Conservation (phyloP, 2,113 vertebrate species). For the Platycercus adscitus region DNA sequence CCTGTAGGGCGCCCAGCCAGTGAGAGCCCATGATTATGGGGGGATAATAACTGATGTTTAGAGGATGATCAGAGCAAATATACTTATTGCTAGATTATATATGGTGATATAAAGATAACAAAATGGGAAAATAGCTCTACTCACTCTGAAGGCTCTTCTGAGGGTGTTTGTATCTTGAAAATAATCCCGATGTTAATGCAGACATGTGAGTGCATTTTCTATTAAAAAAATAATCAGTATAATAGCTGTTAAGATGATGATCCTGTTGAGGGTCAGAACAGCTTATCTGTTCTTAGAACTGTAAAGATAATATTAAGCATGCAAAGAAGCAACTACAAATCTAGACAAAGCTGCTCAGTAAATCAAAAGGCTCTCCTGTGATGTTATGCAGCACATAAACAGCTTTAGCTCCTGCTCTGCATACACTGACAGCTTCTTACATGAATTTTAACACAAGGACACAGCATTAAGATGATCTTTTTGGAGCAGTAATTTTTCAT, state of each 20-base stretch:
- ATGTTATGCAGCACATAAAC: slow-evolving; percentile 1
- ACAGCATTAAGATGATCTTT: not conserved
- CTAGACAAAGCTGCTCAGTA: slow-evolving; percentile 37
- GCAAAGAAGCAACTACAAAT: slow-evolving; percentile 26
- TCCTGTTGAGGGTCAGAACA: slow-evolving; percentile 59
- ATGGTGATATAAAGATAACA: not conserved
- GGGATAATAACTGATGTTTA: not conserved
- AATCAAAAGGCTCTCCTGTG: slow-evolving; percentile 47
- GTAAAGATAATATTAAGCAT: slow-evolving; percentile 61
- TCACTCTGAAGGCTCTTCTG: not conserved
- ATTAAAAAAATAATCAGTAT: slow-evolving; percentile 41
- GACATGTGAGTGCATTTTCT: slow-evolving; percentile 27
- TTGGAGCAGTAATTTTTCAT: not conserved
- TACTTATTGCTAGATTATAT: not conserved
- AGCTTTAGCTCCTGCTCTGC: not conserved
- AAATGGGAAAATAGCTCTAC: not conserved
- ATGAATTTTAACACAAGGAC: slow-evolving; percentile 10
- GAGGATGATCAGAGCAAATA: not conserved
- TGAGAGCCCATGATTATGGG: not conserved
- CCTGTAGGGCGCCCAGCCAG: not conserved
- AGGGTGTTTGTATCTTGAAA: slow-evolving; percentile 30
- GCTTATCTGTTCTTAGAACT: slow-evolving; percentile 66
- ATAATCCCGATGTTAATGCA: slow-evolving; percentile 42
- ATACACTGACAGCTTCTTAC: slow-evolving; percentile 13
- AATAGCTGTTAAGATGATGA: slow-evolving; percentile 70